Evolutionary conservation across 2,113 vertebrate genomes (phyloP).

Genomic region (Xenopus borealis): DNA sequence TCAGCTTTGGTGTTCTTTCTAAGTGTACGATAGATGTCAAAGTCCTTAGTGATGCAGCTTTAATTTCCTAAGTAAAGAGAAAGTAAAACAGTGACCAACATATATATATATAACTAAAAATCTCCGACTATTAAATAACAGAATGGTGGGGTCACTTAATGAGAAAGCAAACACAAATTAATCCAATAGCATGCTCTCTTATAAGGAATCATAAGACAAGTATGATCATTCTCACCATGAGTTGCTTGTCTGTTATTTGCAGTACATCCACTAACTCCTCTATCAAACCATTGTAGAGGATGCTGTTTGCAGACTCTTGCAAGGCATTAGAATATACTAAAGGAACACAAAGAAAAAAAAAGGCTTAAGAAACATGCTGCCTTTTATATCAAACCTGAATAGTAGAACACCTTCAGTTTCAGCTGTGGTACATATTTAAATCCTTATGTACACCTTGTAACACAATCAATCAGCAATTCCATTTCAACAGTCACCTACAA

Average conservation of each 20-base stretch:
- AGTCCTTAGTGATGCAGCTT: slow-evolving; percentile 90
- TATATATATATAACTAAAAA: slow-evolving; percentile 4
- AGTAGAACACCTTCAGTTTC: too few species aligned
- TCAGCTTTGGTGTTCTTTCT: slow-evolving; percentile 91
- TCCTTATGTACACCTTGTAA: too few species aligned
- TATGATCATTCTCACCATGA: slow-evolving; percentile 74
- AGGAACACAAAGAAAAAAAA: slow-evolving; percentile 34
- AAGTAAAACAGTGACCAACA: background rate
- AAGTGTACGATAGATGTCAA: slow-evolving; percentile 94
- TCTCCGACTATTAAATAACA: too few species aligned
- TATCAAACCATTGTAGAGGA: slow-evolving; percentile 94
- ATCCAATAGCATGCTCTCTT: background rate
- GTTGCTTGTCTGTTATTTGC: slow-evolving; percentile 92
- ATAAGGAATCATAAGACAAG: background rate
- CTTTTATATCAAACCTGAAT: too few species aligned
- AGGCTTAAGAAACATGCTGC: too few species aligned
- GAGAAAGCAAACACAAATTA: background rate
- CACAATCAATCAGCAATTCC: too few species aligned
- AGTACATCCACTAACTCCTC: slow-evolving; percentile 92
- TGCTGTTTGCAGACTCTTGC: slow-evolving; percentile 94
- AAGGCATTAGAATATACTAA: slow-evolving; percentile 94
- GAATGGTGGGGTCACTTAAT: too few species aligned
- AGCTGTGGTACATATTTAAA: too few species aligned
- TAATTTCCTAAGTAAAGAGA: slow-evolving; percentile 78
- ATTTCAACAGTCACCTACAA: too few species aligned